These are phyloP conservation scores for Suricata suricatta DNA, from an alignment of 2,113 vertebrate species.

Conservation along the genomic window DNA sequence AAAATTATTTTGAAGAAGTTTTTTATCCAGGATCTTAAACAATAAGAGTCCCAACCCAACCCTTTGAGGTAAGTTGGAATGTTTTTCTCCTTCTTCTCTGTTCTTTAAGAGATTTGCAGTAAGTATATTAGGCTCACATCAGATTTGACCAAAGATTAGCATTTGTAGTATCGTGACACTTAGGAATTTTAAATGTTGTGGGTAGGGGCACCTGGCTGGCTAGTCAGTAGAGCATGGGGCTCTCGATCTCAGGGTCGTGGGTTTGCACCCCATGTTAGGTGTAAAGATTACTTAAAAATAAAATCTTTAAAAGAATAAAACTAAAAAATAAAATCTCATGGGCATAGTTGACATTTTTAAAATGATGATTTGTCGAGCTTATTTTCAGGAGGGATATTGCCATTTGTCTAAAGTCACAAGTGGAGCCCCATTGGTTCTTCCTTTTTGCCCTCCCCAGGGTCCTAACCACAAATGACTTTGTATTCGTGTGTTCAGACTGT, in stretches of 20 bases:
- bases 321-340: background rate
- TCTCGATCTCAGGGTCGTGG: background rate
- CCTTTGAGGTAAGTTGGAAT: background rate
- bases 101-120: background rate
- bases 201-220: background rate
- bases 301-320: background rate
- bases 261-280: background rate
- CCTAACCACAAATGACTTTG: background rate
- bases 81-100: background rate
- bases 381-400: background rate
- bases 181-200: background rate
- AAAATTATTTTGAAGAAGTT: background rate
- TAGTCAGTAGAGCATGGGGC: background rate
- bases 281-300: background rate
- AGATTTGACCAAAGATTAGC: slow-evolving; percentile 22
- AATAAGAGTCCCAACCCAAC: background rate
- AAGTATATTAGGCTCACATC: background rate
- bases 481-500: accelerated
- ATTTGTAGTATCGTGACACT: background rate
- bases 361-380: background rate
- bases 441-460: background rate
- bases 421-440: too few species aligned
- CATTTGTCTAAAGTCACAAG: background rate
- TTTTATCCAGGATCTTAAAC: background rate
- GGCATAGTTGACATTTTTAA: background rate